These are phyloP conservation scores for Hetaerina titia DNA, from an alignment of 2,888 invertebrate species.

Conservation along the genomic window DNA sequence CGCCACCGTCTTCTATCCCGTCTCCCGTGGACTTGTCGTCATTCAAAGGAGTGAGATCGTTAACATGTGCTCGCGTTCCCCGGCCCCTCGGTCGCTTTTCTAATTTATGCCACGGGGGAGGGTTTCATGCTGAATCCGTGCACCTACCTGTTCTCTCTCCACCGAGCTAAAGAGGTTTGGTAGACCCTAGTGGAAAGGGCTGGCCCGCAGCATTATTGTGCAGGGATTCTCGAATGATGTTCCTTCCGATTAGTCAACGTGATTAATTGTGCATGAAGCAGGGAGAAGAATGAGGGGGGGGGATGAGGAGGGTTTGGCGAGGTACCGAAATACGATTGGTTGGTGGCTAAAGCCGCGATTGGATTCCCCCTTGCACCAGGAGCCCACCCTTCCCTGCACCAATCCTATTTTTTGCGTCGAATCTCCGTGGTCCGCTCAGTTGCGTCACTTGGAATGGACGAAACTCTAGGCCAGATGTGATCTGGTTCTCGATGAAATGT, in stretches of 20 bases:
- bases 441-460: too few species aligned
- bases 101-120: slow-evolving; percentile 53
- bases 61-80: slow-evolving; percentile 36
- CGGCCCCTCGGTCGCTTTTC: slow-evolving; percentile 23
- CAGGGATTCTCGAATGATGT: not conserved
- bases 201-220: not conserved
- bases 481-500: too few species aligned
- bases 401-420: too few species aligned
- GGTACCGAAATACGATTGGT: too few species aligned
- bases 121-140: slow-evolving; percentile 40
- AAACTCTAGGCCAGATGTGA: too few species aligned
- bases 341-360: too few species aligned
- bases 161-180: not conserved
- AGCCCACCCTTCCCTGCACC: too few species aligned
- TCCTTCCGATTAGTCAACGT: not conserved
- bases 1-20: not conserved
- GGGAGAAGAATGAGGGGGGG: not conserved
- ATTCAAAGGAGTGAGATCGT: slow-evolving; percentile 55
- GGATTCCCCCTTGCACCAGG: too few species aligned
- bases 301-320: too few species aligned
- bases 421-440: too few species aligned
- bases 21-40: slow-evolving; percentile 25
- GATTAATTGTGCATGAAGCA: not conserved
- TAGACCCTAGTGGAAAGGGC: not conserved
- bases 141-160: slow-evolving; percentile 15